A percentile compares a stretch with the other conserved stretches of the same genome.
Conservation (phyloP, 2,113 vertebrate genomes). For the Malurus alboscapulatus region DNA sequence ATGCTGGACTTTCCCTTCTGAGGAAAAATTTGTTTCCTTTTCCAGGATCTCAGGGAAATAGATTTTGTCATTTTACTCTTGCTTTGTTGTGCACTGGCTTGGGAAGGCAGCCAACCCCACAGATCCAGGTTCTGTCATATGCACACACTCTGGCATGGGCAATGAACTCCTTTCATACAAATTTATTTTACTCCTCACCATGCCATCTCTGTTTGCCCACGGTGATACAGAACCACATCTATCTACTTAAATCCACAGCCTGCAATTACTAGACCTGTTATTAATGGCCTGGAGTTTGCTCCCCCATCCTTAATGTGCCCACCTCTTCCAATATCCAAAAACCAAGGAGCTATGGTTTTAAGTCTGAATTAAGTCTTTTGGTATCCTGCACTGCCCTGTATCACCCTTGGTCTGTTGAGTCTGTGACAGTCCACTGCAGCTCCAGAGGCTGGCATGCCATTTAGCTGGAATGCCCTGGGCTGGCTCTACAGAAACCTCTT, state of each 20-base stretch:
- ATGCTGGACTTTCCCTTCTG: neutral
- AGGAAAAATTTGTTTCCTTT: neutral
- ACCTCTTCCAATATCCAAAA: neutral
- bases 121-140: neutral
- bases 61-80: neutral
- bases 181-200: neutral
- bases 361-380: neutral
- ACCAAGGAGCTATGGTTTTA: neutral
- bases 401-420: neutral
- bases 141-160: neutral
- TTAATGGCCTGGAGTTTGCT: neutral
- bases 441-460: neutral
- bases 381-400: neutral
- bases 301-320: neutral
- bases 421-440: neutral
- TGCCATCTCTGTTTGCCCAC: neutral
- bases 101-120: slow-evolving; percentile 13
- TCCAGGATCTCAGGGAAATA: neutral
- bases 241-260: neutral
- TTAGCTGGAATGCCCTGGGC: neutral
- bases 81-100: neutral
- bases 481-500: neutral
- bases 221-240: neutral
- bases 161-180: neutral
- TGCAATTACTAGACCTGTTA: neutral